Evolutionary conservation across 1,140 invertebrate genomes (phyloP).

Genomic region (Danaus melanippus): DNA sequence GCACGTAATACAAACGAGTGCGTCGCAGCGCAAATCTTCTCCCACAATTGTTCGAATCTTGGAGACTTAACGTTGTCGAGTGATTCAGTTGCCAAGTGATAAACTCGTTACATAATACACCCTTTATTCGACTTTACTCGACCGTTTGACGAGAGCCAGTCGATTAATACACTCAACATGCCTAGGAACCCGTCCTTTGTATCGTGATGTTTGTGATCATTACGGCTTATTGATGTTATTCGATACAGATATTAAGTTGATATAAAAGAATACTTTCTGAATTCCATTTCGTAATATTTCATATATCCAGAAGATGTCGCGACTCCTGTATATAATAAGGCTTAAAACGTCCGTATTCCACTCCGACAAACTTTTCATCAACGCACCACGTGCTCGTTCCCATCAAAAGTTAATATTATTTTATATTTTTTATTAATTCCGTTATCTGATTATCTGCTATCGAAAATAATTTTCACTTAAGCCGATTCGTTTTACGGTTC

Average conservation of each 20-base stretch:
- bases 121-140: slow-evolving; percentile 3
- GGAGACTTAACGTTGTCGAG: slow-evolving; percentile 49
- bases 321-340: too few relatives aligned
- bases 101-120: slow-evolving; percentile 41
- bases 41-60: slow-evolving; percentile 61
- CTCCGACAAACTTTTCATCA: slow-evolving; percentile 23
- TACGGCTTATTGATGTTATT: too few relatives aligned
- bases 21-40: slow-evolving; percentile 33
- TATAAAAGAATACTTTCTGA: too few relatives aligned
- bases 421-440: slow-evolving; percentile 54
- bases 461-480: slow-evolving; percentile 52
- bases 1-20: slow-evolving; percentile 51
- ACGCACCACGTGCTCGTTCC: slow-evolving; percentile 44
- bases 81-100: slow-evolving; percentile 42
- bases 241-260: too few relatives aligned
- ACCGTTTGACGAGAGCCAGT: neutral
- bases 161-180: too few relatives aligned
- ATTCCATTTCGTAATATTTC: too few relatives aligned
- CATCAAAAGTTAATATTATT: slow-evolving; percentile 33
- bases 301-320: too few relatives aligned
- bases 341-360: neutral
- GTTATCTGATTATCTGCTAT: slow-evolving; percentile 61
- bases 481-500: slow-evolving; percentile 50
- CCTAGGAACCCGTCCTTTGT: too few relatives aligned
- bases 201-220: too few relatives aligned